phyloP scores from a whole-genome alignment of 2,888 invertebrate species.

The Dolichopus griseipennis region DNA sequence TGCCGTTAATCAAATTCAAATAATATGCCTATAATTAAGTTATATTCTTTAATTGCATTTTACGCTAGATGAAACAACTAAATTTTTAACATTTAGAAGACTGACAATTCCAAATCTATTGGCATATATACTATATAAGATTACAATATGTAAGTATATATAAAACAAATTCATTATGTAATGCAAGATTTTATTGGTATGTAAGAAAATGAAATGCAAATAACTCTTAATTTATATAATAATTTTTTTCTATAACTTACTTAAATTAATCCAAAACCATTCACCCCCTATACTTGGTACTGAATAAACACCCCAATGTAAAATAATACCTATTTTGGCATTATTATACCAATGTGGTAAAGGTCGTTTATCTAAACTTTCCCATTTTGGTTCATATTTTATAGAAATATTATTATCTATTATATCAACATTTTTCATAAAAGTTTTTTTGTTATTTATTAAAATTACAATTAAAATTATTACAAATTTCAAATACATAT shows the following conservation, averaged over 20 bases:
- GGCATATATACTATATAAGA: too few species aligned
- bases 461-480: neutral
- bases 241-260: conserved; percentile 47
- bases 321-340: conserved; percentile 79
- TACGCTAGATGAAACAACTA: too few species aligned
- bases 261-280: conserved; percentile 86
- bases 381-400: conserved; percentile 65
- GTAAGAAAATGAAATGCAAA: too few species aligned
- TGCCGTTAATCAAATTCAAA: too few species aligned
- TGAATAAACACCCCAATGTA: conserved; percentile 90
- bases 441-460: neutral
- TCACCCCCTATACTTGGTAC: conserved; percentile 81
- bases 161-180: too few species aligned
- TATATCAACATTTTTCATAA: neutral
- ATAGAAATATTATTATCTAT: neutral
- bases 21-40: too few species aligned
- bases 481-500: neutral
- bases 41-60: too few species aligned
- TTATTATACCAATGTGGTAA: conserved; percentile 83
- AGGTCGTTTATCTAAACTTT: conserved; percentile 74
- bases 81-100: too few species aligned
- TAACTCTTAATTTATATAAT: conserved; percentile 10
- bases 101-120: too few species aligned
- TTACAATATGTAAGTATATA: too few species aligned
- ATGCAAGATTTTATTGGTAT: too few species aligned